Conservation (phyloP, 1,140 invertebrate species). For the Steinernema feltiae region DNA sequence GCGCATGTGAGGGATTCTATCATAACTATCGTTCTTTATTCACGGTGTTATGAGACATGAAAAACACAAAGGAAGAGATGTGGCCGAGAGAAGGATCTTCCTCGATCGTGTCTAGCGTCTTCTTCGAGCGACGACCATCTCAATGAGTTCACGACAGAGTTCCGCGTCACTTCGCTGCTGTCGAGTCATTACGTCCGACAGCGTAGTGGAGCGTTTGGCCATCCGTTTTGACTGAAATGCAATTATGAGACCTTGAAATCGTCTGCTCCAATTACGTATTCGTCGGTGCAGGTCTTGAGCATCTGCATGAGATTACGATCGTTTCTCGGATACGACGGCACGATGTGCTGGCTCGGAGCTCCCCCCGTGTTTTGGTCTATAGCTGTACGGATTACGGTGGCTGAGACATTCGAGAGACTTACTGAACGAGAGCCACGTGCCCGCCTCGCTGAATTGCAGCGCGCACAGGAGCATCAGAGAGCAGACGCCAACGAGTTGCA, state of each 20-base stretch:
- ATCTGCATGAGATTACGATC: slow-evolving; percentile 6
- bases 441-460: background rate
- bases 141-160: background rate
- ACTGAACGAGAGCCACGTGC: slow-evolving; percentile 10
- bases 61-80: too few species aligned
- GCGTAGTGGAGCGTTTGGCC: background rate
- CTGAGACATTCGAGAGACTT: background rate
- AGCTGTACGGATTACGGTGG: background rate
- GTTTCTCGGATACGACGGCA: background rate
- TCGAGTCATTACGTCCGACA: background rate
- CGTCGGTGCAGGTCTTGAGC: background rate
- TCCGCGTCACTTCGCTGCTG: slow-evolving; percentile 3
- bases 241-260: background rate
- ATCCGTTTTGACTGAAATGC: background rate
- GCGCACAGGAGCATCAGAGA: background rate
- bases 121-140: slow-evolving; percentile 3
- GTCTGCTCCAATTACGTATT: background rate
- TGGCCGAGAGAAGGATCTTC: background rate
- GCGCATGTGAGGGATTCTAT: too few species aligned
- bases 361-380: background rate
- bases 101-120: background rate
- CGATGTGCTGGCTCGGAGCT: background rate
- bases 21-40: background rate
- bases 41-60: too few species aligned
- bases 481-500: background rate